phyloP scores from a whole-genome alignment of 1,140 invertebrate genomes.

The Pseudachorutes palmiensis region DNA sequence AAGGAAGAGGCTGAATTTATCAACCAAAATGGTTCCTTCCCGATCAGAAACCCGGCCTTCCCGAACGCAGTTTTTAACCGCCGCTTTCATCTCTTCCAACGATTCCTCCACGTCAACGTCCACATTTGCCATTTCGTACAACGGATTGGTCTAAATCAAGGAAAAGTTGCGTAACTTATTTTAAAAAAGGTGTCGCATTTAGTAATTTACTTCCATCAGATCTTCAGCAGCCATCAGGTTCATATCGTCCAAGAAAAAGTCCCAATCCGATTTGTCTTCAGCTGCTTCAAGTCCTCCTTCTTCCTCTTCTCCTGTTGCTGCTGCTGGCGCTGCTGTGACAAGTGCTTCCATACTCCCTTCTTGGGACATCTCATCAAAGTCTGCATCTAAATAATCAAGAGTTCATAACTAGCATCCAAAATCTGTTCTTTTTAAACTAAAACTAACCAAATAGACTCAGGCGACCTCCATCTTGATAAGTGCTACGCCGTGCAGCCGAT shows the following conservation, averaged over 20 bases:
- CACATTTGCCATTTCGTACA: constrained; percentile 26
- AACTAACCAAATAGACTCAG: too few relatives aligned
- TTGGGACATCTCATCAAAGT: not conserved
- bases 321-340: not conserved
- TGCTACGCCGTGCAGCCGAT: too few relatives aligned
- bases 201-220: not conserved
- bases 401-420: too few relatives aligned
- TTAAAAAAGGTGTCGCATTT: too few relatives aligned
- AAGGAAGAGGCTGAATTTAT: constrained; percentile 32
- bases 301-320: too few relatives aligned
- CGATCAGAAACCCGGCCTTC: constrained; percentile 22
- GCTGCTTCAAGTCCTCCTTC: not conserved
- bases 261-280: not conserved
- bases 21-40: constrained; percentile 18
- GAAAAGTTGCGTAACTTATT: not conserved
- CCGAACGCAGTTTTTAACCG: constrained; percentile 19
- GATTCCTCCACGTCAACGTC: constrained; percentile 29
- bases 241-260: constrained; percentile 8
- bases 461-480: too few relatives aligned
- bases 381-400: too few relatives aligned
- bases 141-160: not conserved
- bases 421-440: too few relatives aligned
- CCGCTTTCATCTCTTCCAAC: constrained; percentile 21
- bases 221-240: not conserved
- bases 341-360: not conserved